Evolutionary conservation across 2,888 invertebrate genomes (phyloP).

Genomic region (Trisateles emortualis): DNA sequence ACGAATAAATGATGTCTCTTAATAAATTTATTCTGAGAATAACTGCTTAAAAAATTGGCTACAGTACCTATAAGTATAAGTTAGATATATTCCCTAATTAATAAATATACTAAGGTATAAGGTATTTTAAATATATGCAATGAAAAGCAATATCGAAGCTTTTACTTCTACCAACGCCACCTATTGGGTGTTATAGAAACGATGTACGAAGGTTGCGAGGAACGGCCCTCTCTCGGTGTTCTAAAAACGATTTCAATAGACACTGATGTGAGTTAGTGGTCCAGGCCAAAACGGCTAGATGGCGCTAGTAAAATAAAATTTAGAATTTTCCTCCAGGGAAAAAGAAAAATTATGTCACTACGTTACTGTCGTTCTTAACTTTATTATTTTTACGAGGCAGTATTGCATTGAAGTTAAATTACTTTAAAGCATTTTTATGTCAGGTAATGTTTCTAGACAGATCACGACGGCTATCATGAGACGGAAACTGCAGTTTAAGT

Average conservation of each 20-base stretch:
- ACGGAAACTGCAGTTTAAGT: too few species aligned
- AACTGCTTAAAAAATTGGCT: too few species aligned
- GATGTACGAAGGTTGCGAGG: constrained; percentile 8
- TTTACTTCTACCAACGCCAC: constrained; percentile 53
- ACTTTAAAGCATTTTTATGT: too few species aligned
- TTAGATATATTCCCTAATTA: too few species aligned
- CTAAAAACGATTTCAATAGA: background rate
- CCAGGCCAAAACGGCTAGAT: constrained; percentile 48
- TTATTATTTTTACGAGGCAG: too few species aligned
- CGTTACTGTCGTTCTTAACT: too few species aligned
- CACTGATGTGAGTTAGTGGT: constrained; percentile 11
- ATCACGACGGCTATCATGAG: too few species aligned
- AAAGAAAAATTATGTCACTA: background rate
- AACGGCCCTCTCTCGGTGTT: background rate
- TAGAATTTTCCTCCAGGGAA: background rate
- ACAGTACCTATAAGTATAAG: too few species aligned
- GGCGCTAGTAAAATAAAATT: constrained; percentile 52
- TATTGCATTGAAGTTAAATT: too few species aligned
- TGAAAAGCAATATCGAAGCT: background rate
- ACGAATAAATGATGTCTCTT: background rate
- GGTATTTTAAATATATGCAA: too few species aligned
- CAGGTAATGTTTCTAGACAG: too few species aligned
- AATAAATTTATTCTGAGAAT: background rate
- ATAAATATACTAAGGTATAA: too few species aligned
- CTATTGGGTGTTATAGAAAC: constrained; percentile 55